Percentiles rank a stretch among this genome's conserved stretches.
These are phyloP conservation scores for Beaufortia kweichowensis DNA, from an alignment of 2,113 vertebrate genomes.

Conservation along the genomic window DNA sequence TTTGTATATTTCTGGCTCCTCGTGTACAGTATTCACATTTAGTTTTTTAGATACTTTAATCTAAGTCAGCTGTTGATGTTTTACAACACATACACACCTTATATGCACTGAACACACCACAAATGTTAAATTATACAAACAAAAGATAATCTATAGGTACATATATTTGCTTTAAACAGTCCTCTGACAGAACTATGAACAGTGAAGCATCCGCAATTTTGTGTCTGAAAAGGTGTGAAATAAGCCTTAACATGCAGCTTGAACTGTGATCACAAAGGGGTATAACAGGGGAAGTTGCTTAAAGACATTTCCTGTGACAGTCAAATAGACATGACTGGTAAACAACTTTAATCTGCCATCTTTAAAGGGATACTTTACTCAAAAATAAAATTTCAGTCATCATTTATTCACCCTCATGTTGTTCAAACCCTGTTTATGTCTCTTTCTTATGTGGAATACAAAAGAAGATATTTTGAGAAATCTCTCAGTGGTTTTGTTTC, in stretches of 20 bases:
- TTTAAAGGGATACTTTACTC: no score
- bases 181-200: neutral
- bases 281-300: constrained; percentile 42
- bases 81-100: neutral
- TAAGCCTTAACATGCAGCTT: constrained; percentile 6
- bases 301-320: constrained; percentile 49
- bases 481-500: no score
- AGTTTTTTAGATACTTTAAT: neutral
- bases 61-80: neutral
- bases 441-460: no score
- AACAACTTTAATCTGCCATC: neutral
- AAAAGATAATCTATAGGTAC: no score
- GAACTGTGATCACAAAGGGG: constrained; percentile 31
- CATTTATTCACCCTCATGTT: no score
- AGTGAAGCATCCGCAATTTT: constrained; percentile 11
- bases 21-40: neutral
- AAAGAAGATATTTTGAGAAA: no score
- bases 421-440: no score
- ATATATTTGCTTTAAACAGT: no score
- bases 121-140: neutral
- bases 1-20: constrained; percentile 12
- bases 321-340: neutral
- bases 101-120: no score
- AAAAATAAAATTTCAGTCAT: no score
- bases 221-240: constrained; percentile 42